These are phyloP conservation scores for Agapornis canus DNA, from an alignment of 2,797 vertebrate genomes.

Conservation along the genomic window DNA sequence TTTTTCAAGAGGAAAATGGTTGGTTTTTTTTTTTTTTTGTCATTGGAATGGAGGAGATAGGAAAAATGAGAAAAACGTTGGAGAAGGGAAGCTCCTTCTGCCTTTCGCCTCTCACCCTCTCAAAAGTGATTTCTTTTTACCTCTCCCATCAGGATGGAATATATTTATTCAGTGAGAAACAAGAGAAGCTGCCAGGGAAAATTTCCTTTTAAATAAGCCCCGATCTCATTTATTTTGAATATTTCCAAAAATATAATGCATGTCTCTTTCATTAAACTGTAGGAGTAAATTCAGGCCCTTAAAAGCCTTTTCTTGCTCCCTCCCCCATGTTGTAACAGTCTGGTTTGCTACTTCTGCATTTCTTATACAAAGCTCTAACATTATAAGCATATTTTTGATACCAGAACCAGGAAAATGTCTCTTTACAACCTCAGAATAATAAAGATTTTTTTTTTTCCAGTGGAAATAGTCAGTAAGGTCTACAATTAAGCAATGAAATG, in stretches of 20 bases:
- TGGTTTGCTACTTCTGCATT: background rate
- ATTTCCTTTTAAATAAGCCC: background rate
- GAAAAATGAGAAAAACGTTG: fast-evolving
- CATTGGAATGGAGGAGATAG: background rate
- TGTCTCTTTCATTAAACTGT: background rate
- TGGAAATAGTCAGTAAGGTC: background rate
- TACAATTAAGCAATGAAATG: background rate
- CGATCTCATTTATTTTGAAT: background rate
- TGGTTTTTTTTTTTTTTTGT: background rate
- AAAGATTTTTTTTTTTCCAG: background rate
- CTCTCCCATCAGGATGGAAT: background rate
- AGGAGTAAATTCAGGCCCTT: background rate
- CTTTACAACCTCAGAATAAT: background rate
- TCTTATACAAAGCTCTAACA: background rate
- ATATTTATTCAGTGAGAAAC: background rate
- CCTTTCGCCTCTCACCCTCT: background rate
- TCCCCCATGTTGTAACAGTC: fast-evolving
- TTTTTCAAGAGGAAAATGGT: background rate
- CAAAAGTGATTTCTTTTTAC: background rate
- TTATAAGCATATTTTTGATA: background rate
- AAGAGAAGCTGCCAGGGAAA: background rate
- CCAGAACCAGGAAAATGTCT: background rate
- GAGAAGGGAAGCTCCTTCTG: background rate
- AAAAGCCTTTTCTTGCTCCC: background rate
- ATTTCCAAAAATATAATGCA: background rate